Evolutionary conservation across 2,797 vertebrate genomes (phyloP).

Genomic region (Ataeniobius toweri): DNA sequence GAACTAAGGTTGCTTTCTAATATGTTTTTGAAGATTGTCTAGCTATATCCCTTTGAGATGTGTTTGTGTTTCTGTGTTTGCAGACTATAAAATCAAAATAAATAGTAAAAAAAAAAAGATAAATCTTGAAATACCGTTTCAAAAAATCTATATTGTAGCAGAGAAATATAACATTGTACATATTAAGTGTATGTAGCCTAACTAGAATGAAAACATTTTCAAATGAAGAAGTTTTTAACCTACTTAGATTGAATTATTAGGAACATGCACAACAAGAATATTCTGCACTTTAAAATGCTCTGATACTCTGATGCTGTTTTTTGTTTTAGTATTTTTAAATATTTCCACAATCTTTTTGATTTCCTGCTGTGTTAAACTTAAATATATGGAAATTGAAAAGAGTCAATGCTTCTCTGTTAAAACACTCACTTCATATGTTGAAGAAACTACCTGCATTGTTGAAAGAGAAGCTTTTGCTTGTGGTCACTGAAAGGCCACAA

Average conservation of each 20-base stretch:
- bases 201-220: not conserved
- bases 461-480: not conserved
- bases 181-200: not conserved
- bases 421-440: too few relatives aligned
- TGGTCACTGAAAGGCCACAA: not conserved
- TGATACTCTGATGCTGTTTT: not conserved
- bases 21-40: too few relatives aligned
- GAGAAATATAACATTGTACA: not conserved
- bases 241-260: not conserved
- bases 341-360: not conserved
- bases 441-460: not conserved
- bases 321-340: not conserved
- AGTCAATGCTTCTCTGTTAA: not conserved
- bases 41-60: not conserved
- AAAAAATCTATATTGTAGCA: not conserved
- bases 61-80: not conserved
- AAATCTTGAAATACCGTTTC: not conserved
- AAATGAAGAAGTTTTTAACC: not conserved
- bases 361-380: not conserved
- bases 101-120: not conserved
- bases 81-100: not conserved
- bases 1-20: too few relatives aligned
- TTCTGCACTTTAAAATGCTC: not conserved
- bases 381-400: not conserved
- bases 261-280: not conserved